Conservation (phyloP, 2,113 vertebrate genomes). For the Trichomycterus rosablanca region DNA sequence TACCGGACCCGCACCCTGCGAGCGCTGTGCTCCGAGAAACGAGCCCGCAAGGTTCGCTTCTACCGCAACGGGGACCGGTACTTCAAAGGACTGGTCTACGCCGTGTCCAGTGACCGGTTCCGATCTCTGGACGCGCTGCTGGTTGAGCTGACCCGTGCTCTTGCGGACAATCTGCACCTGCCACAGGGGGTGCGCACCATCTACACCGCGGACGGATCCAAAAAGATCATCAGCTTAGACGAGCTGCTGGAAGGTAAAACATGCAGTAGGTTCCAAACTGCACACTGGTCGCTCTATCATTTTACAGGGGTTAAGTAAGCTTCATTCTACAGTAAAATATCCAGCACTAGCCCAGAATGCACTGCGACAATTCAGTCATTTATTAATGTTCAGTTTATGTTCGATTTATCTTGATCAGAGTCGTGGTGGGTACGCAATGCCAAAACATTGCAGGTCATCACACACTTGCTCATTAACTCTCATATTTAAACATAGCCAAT, state of each 20-base stretch:
- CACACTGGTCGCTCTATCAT: background rate
- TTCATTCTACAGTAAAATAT: too few species aligned
- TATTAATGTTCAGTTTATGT: too few species aligned
- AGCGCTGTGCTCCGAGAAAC: conserved; percentile 94
- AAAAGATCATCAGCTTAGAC: conserved; percentile 84
- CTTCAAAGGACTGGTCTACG: conserved; percentile 93
- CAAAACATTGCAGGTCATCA: too few species aligned
- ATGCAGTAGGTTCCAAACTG: background rate
- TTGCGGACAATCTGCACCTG: conserved; percentile 88
- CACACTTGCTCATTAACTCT: too few species aligned
- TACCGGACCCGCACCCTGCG: conserved; percentile 95
- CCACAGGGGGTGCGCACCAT: conserved; percentile 92
- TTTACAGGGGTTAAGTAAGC: too few species aligned
- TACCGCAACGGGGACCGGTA: conserved; percentile 96
- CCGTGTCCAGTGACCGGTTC: conserved; percentile 87
- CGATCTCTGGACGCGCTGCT: conserved; percentile 88
- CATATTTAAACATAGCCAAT: too few species aligned
- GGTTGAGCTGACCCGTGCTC: conserved; percentile 84
- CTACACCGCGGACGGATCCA: conserved; percentile 86
- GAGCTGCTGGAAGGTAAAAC: conserved; percentile 88
- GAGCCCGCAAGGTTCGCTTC: conserved; percentile 93
- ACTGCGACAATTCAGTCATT: too few species aligned
- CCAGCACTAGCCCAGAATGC: too few species aligned
- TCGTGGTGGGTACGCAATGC: too few species aligned
- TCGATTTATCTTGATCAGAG: too few species aligned